These are phyloP conservation scores for Halotydeus destructor DNA, from an alignment of 1,140 invertebrate species.

Conservation along the genomic window DNA sequence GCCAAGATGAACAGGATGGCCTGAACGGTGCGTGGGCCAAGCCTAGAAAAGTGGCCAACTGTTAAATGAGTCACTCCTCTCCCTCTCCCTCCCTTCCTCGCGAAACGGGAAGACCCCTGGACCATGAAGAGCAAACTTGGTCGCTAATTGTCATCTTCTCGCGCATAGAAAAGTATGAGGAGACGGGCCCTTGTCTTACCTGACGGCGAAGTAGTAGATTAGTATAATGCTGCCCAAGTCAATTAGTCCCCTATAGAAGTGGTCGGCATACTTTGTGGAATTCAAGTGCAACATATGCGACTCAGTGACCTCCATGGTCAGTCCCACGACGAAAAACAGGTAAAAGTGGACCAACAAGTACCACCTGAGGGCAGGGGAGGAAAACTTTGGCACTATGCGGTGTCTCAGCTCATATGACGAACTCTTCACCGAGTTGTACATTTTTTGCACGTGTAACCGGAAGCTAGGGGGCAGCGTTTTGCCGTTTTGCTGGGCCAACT, in stretches of 20 bases:
- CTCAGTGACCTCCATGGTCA: slow-evolving; percentile 7
- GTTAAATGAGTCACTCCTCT: too few relatives aligned
- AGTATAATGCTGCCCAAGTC: slow-evolving; percentile 9
- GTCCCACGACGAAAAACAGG: slow-evolving; percentile 8
- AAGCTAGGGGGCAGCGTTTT: slow-evolving; percentile 8
- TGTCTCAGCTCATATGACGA: neutral
- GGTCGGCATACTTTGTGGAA: slow-evolving; percentile 4
- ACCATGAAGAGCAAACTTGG: too few relatives aligned
- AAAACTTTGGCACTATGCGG: slow-evolving; percentile 2
- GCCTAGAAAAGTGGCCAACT: neutral
- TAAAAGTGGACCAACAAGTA: slow-evolving; percentile 11
- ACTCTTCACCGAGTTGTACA: slow-evolving; percentile 3
- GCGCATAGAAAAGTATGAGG: too few relatives aligned
- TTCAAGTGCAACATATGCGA: slow-evolving; percentile 5
- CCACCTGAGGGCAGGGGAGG: slow-evolving; percentile 8
- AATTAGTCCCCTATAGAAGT: slow-evolving; percentile 8
- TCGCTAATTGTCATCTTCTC: too few relatives aligned
- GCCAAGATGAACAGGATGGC: slow-evolving; percentile 5
- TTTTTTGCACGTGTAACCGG: slow-evolving; percentile 6
- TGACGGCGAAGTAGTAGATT: slow-evolving; percentile 8
- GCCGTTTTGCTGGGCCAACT: slow-evolving; percentile 5
- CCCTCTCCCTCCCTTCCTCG: too few relatives aligned
- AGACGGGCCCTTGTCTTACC: slow-evolving; percentile 5
- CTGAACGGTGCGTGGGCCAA: slow-evolving; percentile 9
- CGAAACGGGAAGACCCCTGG: too few relatives aligned